Conservation (phyloP, 2,113 vertebrate species). For the Gambusia affinis region DNA sequence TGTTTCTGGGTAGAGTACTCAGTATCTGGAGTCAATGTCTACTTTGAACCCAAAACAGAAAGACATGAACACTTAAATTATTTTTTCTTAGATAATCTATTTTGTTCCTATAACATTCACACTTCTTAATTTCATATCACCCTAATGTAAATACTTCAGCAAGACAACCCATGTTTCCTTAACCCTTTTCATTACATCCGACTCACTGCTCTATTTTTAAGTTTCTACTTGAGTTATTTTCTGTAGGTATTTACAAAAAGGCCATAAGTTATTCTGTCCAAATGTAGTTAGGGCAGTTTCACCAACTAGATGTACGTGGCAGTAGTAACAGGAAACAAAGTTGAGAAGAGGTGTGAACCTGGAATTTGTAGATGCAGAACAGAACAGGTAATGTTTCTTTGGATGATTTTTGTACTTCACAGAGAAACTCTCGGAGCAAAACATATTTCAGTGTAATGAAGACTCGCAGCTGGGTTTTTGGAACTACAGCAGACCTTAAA, state of each 20-base stretch:
- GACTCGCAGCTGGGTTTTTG: neutral
- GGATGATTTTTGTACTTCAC: neutral
- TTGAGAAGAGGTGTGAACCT: neutral
- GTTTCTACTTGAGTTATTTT: slow-evolving; percentile 1
- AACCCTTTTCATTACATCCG: neutral
- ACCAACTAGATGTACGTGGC: slow-evolving; percentile 12
- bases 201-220: neutral
- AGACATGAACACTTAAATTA: neutral
- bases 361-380: neutral
- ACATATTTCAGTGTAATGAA: neutral
- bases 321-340: slow-evolving; percentile 14
- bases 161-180: neutral
- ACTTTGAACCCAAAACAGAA: neutral
- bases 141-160: neutral
- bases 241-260: slow-evolving; percentile 25
- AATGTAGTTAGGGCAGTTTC: slow-evolving; percentile 21
- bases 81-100: neutral
- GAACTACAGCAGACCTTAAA: neutral
- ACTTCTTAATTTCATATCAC: neutral
- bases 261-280: neutral
- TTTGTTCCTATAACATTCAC: neutral
- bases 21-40: neutral
- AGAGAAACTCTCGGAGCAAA: neutral
- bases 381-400: neutral
- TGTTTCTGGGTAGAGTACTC: neutral